Percentiles rank a stretch among this genome's conserved stretches.
These are phyloP conservation scores for Pteronura brasiliensis DNA, from an alignment of 2,113 vertebrate genomes.

Conservation along the genomic window DNA sequence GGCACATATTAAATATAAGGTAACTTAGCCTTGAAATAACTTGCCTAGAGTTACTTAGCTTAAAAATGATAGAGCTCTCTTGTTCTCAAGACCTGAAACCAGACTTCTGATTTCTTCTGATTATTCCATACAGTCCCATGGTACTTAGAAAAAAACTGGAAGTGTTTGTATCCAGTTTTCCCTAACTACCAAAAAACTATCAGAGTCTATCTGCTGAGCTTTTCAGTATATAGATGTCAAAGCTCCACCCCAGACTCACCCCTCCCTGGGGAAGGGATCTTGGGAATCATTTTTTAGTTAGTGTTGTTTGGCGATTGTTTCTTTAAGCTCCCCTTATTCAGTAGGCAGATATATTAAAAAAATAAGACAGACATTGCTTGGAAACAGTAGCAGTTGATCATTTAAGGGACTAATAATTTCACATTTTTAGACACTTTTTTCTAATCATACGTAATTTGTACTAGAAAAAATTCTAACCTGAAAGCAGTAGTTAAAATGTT, in stretches of 20 bases:
- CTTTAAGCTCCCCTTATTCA: not conserved
- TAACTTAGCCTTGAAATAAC: not conserved
- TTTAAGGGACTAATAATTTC: not conserved
- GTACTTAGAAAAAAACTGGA: not conserved
- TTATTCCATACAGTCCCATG: not conserved
- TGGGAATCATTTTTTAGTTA: not conserved
- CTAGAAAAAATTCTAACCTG: slow-evolving; percentile 15
- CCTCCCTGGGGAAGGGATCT: not conserved
- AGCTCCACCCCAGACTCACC: not conserved
- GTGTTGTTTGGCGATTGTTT: not conserved
- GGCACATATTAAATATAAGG: not conserved
- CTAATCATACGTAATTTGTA: slow-evolving; percentile 17
- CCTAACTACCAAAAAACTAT: not conserved
- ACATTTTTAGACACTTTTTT: slow-evolving; percentile 27
- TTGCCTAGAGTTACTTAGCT: not conserved
- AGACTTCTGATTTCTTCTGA: not conserved
- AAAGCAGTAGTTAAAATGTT: slow-evolving; percentile 18
- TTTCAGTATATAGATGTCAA: not conserved
- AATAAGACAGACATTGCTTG: not conserved
- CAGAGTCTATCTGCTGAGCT: not conserved
- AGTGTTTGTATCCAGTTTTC: slow-evolving; percentile 8
- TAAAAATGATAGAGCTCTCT: not conserved
- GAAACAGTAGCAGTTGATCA: not conserved
- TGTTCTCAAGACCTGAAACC: not conserved
- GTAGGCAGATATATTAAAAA: not conserved